A percentile compares a stretch with the other conserved stretches of the same genome.
Evolutionary conservation across 2,113 vertebrate species (phyloP).

Genomic region (Platysternon megacephalum): DNA sequence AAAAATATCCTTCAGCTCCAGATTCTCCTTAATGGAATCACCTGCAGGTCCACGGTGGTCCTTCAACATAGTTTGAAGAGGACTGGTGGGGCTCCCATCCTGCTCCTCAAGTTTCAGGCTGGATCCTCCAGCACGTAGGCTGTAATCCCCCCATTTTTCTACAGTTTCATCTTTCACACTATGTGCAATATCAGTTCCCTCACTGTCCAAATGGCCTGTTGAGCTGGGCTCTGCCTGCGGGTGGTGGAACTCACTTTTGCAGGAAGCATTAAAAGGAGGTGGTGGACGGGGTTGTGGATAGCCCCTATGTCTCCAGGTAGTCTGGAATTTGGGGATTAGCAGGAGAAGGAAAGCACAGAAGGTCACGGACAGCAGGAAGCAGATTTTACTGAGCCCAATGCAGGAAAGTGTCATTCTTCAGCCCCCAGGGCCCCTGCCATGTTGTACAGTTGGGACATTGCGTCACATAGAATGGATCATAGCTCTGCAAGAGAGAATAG

Average conservation of each 20-base stretch:
- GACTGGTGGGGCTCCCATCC: background rate
- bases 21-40: slow-evolving; percentile 58
- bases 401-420: slow-evolving; percentile 85
- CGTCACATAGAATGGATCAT: background rate
- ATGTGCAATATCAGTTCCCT: background rate
- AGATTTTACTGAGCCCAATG: slow-evolving; percentile 83
- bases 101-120: slow-evolving; percentile 3
- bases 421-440: slow-evolving; percentile 79
- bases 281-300: background rate
- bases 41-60: background rate
- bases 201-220: background rate
- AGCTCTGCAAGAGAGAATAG: background rate
- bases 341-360: slow-evolving; percentile 86
- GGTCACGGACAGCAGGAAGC: slow-evolving; percentile 86
- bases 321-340: slow-evolving; percentile 71
- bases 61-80: background rate
- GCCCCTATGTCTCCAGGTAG: background rate
- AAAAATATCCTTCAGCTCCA: slow-evolving; percentile 90
- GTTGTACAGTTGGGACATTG: background rate
- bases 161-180: background rate
- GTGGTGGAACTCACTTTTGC: background rate
- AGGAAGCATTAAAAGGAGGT: background rate
- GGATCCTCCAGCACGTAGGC: background rate
- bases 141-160: background rate
- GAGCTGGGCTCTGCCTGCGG: background rate